Percentiles rank a stretch among this genome's conserved stretches.
Conservation (phyloP, 2,888 invertebrate species). For the Hydraecia micacea region DNA sequence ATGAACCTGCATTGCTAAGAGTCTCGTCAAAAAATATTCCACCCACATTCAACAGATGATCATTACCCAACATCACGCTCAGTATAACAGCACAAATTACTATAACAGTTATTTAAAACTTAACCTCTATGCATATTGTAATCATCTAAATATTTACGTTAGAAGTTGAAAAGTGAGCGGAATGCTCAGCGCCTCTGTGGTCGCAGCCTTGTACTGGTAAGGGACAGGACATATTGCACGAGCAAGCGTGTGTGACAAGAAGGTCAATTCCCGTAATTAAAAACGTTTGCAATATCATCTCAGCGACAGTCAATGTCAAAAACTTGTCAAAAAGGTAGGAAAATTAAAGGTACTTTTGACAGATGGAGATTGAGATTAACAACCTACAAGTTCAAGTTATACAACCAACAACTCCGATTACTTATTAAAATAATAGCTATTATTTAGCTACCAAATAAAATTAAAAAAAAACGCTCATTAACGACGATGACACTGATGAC, state of each 20-base stretch:
- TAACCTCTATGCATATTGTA: constrained; percentile 59
- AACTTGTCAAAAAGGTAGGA: background rate
- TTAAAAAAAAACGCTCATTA: background rate
- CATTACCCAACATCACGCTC: constrained; percentile 43
- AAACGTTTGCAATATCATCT: background rate
- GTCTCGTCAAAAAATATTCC: background rate
- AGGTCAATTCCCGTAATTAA: background rate
- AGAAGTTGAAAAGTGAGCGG: constrained; percentile 58
- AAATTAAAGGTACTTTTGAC: background rate
- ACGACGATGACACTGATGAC: background rate
- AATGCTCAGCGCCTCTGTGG: constrained; percentile 36
- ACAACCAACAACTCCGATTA: background rate
- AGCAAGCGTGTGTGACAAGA: constrained; percentile 11
- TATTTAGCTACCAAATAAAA: background rate
- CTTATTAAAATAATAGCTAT: background rate
- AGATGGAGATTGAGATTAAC: background rate
- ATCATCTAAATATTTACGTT: constrained; percentile 56
- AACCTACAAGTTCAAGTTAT: background rate
- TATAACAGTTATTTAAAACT: constrained; percentile 46
- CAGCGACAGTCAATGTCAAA: background rate
- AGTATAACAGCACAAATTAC: constrained; percentile 50
- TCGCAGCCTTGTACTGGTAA: constrained; percentile 53
- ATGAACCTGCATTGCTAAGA: background rate
- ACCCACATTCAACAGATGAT: background rate
- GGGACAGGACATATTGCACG: constrained; percentile 15